Evolutionary conservation across 2,113 vertebrate species (phyloP), one percentile per base, ranked within the genome.

Genomic region (Kryptolebias marmoratus): DNA sequence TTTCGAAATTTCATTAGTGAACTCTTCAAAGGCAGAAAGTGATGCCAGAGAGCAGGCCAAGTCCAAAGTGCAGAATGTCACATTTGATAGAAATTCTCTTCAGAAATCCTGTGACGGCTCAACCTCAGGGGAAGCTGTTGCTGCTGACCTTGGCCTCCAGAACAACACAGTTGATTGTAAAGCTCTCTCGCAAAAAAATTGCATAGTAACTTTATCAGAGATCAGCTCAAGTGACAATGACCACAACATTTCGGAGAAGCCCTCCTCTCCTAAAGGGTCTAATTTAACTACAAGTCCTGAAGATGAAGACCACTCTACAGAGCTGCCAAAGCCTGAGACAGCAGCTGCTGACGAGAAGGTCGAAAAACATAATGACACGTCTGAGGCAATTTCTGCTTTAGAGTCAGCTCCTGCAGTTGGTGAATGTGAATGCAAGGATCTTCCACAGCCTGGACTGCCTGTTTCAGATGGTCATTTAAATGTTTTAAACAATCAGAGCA

Each of bases 121-220:
- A 0, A 9, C 16, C 55, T 14, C 60, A 31, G 55, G 13, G 2
- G 56, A 83, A 30, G 55, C 30, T 9, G 44, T 0, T 47, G 15
- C 60, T 18, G 15, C 60, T 18, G 0, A 13, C 0, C 2, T 66
- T 30, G 4, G 27, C 60, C 57, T 61, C 5, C 39, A 81, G 28
- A 86, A 79, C 44, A 68, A 66, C 67, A 84, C 80, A 0, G 86
- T 87, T 2, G 77, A 86, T 10, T 55, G 50, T 22, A 71, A 76
- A 60, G 27, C 57, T n/a, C 5, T 44, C 4, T 15, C 59, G 10
- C 55, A 81, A 28, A 64, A 74, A 28, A 81, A 83, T 31, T 47
- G 55, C 56, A 84, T 79, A 1, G 60, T 80, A 22, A 80, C 63
- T 14, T 45, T 78, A 18, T 80, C 82, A 16, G 79, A 88, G 48